These are phyloP conservation scores for Enteromius viviparus DNA, from an alignment of 2,797 vertebrate genomes.

Conservation along the genomic window DNA sequence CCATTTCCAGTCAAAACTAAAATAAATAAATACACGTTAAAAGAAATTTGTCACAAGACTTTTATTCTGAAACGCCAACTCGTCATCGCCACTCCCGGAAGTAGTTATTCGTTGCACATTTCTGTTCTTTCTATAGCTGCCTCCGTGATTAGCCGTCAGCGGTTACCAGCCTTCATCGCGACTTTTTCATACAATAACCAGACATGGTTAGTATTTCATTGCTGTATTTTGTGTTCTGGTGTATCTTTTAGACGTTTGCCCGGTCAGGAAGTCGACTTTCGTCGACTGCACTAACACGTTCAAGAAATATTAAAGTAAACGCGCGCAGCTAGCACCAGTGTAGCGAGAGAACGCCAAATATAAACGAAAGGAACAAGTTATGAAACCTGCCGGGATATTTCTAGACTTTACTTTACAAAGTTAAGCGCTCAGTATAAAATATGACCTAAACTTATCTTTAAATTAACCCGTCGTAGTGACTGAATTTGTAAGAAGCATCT, in stretches of 20 bases:
- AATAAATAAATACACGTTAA: not conserved
- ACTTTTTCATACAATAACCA: not conserved
- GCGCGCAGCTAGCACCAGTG: not conserved
- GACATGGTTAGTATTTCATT: slow-evolving; percentile 47
- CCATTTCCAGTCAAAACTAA: not conserved
- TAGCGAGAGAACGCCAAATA: not conserved
- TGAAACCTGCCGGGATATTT: not conserved
- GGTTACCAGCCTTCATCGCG: not conserved
- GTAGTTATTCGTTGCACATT: slow-evolving; percentile 14
- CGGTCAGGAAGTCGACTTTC: not conserved
- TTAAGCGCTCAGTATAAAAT: not conserved
- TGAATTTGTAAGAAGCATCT: not conserved
- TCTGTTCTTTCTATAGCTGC: slow-evolving; percentile 12
- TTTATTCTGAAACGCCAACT: slow-evolving; percentile 27
- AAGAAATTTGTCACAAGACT: not conserved
- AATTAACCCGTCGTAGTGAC: not conserved
- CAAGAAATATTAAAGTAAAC: not conserved
- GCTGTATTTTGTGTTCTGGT: not conserved
- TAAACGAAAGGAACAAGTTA: not conserved
- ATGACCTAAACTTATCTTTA: not conserved
- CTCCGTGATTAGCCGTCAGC: slow-evolving; percentile 13
- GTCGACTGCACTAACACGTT: not conserved
- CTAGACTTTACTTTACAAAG: not conserved
- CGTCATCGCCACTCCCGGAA: not conserved
- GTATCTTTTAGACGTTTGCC: not conserved